Conservation (phyloP, 2,888 invertebrate genomes). For the Marronus borbonicus region DNA sequence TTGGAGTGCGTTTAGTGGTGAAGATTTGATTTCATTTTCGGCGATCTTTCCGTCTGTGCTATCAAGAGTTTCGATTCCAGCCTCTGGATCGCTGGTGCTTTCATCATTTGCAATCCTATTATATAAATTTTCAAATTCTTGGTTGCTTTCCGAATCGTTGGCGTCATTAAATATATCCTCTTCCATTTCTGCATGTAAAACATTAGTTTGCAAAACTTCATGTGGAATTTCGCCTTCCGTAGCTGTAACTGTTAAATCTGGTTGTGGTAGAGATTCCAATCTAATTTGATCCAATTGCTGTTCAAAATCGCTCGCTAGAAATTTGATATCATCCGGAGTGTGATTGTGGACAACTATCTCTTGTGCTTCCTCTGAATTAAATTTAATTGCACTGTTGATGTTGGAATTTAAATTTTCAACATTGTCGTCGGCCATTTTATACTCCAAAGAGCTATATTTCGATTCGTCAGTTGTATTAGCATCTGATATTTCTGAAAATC, state of each 20-base stretch:
- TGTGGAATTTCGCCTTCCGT: not conserved
- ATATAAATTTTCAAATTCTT: slow-evolving; percentile 57
- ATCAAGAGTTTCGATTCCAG: not conserved
- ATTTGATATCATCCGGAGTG: slow-evolving; percentile 22
- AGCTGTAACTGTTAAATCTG: not conserved
- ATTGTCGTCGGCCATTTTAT: slow-evolving; percentile 14
- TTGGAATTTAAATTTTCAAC: not conserved
- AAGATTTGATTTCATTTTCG: not conserved
- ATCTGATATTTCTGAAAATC: slow-evolving; percentile 34
- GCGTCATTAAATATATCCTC: slow-evolving; percentile 72
- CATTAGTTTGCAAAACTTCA: not conserved
- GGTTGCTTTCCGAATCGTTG: slow-evolving; percentile 70
- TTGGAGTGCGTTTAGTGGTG: not conserved
- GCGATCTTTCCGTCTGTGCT: not conserved
- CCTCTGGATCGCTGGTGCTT: not conserved
- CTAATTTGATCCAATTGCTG: not conserved
- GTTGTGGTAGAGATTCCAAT: not conserved
- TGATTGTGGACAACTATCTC: slow-evolving; percentile 5
- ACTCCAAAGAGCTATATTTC: slow-evolving; percentile 29
- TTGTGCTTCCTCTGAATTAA: not conserved
- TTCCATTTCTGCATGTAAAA: slow-evolving; percentile 61
- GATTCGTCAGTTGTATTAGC: slow-evolving; percentile 17
- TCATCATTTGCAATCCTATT: slow-evolving; percentile 39
- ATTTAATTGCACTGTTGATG: not conserved
- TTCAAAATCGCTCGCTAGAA: slow-evolving; percentile 6